Conservation (phyloP, 2,113 vertebrate genomes). For the Rhagologus leucostigma region DNA sequence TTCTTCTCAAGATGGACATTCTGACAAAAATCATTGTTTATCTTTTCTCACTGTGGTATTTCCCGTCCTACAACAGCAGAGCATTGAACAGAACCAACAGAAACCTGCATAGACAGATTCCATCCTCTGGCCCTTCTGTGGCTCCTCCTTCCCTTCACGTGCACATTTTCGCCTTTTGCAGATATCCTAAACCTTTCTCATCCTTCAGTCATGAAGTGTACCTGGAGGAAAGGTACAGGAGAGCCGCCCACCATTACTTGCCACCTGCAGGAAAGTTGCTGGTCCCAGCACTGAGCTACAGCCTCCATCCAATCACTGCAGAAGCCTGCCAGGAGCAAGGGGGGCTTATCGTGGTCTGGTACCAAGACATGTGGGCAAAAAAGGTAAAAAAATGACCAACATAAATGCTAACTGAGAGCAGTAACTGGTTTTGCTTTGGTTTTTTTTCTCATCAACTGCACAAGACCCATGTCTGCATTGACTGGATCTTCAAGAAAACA, state of each 20-base stretch:
- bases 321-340: neutral
- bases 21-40: neutral
- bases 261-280: neutral
- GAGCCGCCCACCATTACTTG: neutral
- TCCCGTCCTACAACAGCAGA: neutral
- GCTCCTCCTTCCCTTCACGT: neutral
- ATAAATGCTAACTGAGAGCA: neutral
- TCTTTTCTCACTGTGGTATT: neutral
- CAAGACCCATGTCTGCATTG: neutral
- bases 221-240: neutral
- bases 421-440: fast-evolving
- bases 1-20: neutral
- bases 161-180: neutral
- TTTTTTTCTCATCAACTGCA: neutral
- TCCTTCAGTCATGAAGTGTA: neutral
- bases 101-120: fast-evolving
- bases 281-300: fast-evolving
- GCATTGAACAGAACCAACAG: fast-evolving
- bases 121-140: neutral
- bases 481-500: neutral
- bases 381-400: neutral
- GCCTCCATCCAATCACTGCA: neutral
- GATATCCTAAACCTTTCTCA: neutral
- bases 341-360: fast-evolving
- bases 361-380: neutral